Conservation (phyloP, 2,888 invertebrate species). For the Sarcophaga variegata region DNA sequence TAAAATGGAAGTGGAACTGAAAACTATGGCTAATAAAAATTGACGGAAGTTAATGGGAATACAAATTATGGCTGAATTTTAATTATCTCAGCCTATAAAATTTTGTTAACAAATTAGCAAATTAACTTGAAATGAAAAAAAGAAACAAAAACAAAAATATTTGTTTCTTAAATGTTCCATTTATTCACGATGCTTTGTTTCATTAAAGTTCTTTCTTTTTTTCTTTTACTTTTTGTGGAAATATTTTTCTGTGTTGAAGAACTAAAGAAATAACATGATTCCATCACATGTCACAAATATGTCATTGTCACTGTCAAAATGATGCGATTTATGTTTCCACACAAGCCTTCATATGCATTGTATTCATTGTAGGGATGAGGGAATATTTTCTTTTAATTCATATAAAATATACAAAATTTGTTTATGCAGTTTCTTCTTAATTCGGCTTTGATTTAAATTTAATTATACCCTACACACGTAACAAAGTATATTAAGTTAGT, state of each 20-base stretch:
- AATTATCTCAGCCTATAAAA: too few relatives aligned
- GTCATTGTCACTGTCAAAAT: slow-evolving; percentile 78
- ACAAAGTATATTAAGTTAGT: neutral
- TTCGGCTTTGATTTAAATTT: slow-evolving; percentile 20
- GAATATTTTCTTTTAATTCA: slow-evolving; percentile 52
- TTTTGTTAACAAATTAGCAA: too few relatives aligned
- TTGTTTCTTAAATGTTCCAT: too few relatives aligned
- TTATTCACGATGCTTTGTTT: neutral
- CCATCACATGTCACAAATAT: slow-evolving; percentile 81
- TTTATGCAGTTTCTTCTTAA: slow-evolving; percentile 3
- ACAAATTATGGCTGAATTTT: too few relatives aligned
- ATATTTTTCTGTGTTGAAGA: neutral
- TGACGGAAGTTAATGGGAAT: too few relatives aligned
- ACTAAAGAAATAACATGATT: slow-evolving; percentile 73
- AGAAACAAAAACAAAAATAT: too few relatives aligned
- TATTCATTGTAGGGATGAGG: neutral
- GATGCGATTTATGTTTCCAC: slow-evolving; percentile 76
- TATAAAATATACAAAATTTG: slow-evolving; percentile 19
- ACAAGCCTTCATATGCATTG: neutral
- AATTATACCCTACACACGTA: neutral
- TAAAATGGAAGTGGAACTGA: neutral
- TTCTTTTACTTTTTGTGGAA: slow-evolving; percentile 15
- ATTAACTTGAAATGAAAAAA: too few relatives aligned
- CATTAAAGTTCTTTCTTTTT: neutral
- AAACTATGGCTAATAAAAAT: neutral